Base-by-base conservation (phyloP, 2,888 invertebrate genomes). In the Drosophila tanythrix region DNA sequence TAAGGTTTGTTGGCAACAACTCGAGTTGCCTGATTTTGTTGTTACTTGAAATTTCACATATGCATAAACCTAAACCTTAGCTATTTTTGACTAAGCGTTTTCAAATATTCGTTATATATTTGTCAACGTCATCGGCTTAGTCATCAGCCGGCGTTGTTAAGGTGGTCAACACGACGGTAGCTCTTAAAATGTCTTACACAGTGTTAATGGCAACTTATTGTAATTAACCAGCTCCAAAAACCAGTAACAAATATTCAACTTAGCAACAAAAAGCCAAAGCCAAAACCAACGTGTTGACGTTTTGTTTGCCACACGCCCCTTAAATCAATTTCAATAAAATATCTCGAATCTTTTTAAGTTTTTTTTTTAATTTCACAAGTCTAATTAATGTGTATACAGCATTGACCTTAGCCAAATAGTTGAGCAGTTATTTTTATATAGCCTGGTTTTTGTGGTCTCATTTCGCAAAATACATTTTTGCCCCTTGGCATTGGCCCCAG, bases 31-130 rank as follows among this genome's bases (percentile, higher is more conserved):
- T 48, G 59, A 51, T 40, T 73, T 61, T 38, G 21, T 52, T 58
- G 52, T 69, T 68, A 65, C 60, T 69, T 67, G 57, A 76, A 64
- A 69, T 76, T 61, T 75, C 58, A 59, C 66, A 72, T 60, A 60
- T 56, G 25, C 52, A 74, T 63, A 38, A 61, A 27, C 50, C 13
- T 21, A 64, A 55, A 21, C 18, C 27, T n/a, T 33, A 59, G 38
- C 60, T 51, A 50, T 61, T 62, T 75, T 73, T 67, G 65, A 70
- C 63, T 72, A 81, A 75, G 77, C 67, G 67, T 70, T 79, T 76
- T 74, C 74, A 68, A 65, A 62, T 66, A 27, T 72, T 51, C 31
- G 38, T 69, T 63, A 62, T 62, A 76, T 38, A 72, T 61, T 64
- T 81, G 63, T 70, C 74, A 66, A 60, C 83, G 75, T 71, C 76